phyloP scores from a whole-genome alignment of 2,113 vertebrate species.

The Suricata suricatta region DNA sequence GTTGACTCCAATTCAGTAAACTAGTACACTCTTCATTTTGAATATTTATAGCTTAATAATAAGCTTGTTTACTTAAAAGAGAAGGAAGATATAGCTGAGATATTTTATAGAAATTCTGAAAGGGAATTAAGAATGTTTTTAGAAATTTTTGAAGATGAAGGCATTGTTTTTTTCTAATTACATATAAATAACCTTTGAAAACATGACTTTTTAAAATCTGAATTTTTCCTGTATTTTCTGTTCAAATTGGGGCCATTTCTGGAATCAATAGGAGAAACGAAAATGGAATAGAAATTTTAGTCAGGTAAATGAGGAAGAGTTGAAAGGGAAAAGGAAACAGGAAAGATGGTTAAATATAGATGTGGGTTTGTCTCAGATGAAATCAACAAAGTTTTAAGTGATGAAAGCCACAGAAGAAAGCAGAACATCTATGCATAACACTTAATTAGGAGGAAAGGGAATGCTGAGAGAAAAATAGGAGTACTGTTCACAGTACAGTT shows the following conservation, averaged over 20 bases:
- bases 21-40: not conserved
- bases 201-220: not conserved
- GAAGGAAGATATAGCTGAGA: not conserved
- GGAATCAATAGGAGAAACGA: not conserved
- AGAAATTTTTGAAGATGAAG: not conserved
- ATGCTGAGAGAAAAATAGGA: not conserved
- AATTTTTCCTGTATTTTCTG: not conserved
- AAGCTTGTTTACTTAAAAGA: not conserved
- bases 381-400: not conserved
- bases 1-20: not conserved
- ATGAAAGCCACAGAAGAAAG: not conserved
- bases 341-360: not conserved
- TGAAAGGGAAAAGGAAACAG: not conserved
- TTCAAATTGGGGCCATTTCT: not conserved
- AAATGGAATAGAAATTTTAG: not conserved
- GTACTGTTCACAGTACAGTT: not conserved
- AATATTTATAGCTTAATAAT: not conserved
- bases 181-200: constrained; percentile 1
- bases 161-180: not conserved
- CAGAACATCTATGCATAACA: not conserved
- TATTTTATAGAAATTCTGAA: not conserved
- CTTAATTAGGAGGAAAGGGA: not conserved
- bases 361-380: not conserved
- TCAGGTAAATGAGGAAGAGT: not conserved
- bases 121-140: not conserved